A percentile compares a stretch with the other conserved stretches of the same genome.
phyloP scores from a whole-genome alignment of 2,888 invertebrate genomes.

The Pegoplata infirma region DNA sequence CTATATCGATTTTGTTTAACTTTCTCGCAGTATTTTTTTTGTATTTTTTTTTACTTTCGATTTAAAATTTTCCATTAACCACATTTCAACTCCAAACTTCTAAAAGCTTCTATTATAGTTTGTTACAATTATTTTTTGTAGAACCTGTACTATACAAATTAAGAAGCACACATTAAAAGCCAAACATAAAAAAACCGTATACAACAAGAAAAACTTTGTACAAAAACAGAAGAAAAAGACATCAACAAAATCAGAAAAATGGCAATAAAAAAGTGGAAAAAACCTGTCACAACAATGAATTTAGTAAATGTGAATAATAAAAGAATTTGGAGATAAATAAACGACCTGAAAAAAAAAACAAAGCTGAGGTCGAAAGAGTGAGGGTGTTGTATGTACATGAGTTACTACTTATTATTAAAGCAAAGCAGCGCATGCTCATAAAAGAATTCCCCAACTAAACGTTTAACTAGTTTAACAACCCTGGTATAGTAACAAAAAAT shows the following conservation, averaged over 20 bases:
- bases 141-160: slow-evolving; percentile 51
- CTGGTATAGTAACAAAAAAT: slow-evolving; percentile 1
- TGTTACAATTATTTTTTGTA: slow-evolving; percentile 13
- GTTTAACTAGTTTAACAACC: slow-evolving; percentile 24
- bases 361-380: slow-evolving; percentile 2
- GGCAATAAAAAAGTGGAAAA: slow-evolving; percentile 17
- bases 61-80: too few relatives aligned
- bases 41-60: too few relatives aligned
- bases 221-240: background rate
- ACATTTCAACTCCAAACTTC: too few relatives aligned
- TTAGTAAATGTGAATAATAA: slow-evolving; percentile 41
- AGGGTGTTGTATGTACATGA: slow-evolving; percentile 9
- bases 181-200: background rate
- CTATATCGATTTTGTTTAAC: too few relatives aligned
- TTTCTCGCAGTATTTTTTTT: too few relatives aligned
- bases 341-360: slow-evolving; percentile 25
- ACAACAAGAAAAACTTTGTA: background rate
- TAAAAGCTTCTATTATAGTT: background rate
- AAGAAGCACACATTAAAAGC: slow-evolving; percentile 11
- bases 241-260: slow-evolving; percentile 1
- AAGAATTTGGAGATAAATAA: background rate
- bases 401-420: background rate
- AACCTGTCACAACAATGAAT: slow-evolving; percentile 56
- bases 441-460: slow-evolving; percentile 5
- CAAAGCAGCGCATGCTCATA: slow-evolving; percentile 22